Evolutionary conservation across 2,888 invertebrate species (phyloP).

Genomic region (Augochlorella aurata): DNA sequence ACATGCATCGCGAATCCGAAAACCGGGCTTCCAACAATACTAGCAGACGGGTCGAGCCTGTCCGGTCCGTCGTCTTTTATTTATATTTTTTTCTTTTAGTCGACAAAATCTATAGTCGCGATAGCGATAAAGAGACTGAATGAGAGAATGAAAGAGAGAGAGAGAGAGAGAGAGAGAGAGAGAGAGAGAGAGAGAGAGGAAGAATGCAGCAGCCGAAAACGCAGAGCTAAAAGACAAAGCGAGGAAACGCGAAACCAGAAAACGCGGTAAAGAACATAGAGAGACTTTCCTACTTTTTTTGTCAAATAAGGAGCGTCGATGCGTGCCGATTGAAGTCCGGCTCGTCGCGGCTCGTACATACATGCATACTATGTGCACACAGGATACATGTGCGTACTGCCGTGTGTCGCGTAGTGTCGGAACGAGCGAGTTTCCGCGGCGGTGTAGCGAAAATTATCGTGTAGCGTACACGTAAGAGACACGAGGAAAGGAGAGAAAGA

Average conservation of each 20-base stretch:
- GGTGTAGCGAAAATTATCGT: constrained; percentile 26
- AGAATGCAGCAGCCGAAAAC: constrained; percentile 11
- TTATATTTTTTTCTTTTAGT: constrained; percentile 33
- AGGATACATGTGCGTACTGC: constrained; percentile 1
- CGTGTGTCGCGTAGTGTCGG: constrained; percentile 43
- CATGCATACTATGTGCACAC: constrained; percentile 1
- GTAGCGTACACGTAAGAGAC: constrained; percentile 29
- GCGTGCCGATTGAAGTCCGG: constrained; percentile 33
- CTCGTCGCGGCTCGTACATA: constrained; percentile 25
- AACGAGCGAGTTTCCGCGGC: constrained; percentile 54
- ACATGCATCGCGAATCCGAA: constrained; percentile 49
- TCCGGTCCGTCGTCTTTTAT: constrained; percentile 57
- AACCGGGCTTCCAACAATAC: constrained; percentile 40
- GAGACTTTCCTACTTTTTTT: constrained; percentile 5
- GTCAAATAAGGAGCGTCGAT: constrained; percentile 16
- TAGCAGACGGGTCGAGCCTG: constrained; percentile 47
- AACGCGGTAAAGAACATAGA: constrained; percentile 34
- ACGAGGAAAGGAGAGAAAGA: constrained; percentile 14
- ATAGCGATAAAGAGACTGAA: not conserved
- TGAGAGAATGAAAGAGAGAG: not conserved
- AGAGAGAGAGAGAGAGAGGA: not conserved
- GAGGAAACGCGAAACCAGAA: constrained; percentile 30
- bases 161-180: too few species aligned
- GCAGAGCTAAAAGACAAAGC: constrained; percentile 13
- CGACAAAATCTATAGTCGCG: constrained; percentile 9